Conservation (phyloP, 2,797 vertebrate species). For the Harpagifer antarcticus region DNA sequence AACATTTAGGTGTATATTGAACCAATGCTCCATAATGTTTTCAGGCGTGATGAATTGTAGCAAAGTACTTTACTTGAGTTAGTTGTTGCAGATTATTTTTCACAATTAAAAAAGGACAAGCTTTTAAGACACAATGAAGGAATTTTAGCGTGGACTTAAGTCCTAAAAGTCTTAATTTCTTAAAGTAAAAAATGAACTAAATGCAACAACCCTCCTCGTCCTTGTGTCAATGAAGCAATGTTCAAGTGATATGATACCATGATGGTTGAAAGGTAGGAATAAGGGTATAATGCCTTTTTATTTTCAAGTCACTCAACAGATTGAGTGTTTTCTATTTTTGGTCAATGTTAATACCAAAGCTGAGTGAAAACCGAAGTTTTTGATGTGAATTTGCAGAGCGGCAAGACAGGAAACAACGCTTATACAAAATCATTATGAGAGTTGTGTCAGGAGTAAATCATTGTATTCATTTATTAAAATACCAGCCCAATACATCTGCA, state of each 20-base stretch:
- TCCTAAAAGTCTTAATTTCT: neutral
- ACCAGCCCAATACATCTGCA: neutral
- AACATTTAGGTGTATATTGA: neutral
- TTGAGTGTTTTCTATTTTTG: neutral
- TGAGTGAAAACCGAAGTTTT: neutral
- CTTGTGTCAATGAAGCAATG: too few species aligned
- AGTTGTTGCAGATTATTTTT: neutral
- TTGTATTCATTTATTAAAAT: slow-evolving; percentile 16
- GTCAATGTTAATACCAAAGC: neutral
- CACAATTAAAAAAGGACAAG: neutral
- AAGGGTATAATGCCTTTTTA: too few species aligned
- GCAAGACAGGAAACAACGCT: neutral
- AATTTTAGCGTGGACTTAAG: neutral
- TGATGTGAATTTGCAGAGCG: neutral
- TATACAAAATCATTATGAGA: neutral
- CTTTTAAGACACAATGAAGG: neutral
- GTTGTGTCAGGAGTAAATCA: neutral
- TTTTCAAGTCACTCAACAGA: neutral
- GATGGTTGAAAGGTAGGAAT: neutral
- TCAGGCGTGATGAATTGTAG: neutral
- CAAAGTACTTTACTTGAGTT: neutral
- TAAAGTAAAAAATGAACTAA: neutral
- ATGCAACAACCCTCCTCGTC: too few species aligned
- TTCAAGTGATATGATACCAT: neutral
- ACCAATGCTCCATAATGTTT: neutral